Conservation (phyloP, 1,140 invertebrate species). For the Procambarus virginalis region DNA sequence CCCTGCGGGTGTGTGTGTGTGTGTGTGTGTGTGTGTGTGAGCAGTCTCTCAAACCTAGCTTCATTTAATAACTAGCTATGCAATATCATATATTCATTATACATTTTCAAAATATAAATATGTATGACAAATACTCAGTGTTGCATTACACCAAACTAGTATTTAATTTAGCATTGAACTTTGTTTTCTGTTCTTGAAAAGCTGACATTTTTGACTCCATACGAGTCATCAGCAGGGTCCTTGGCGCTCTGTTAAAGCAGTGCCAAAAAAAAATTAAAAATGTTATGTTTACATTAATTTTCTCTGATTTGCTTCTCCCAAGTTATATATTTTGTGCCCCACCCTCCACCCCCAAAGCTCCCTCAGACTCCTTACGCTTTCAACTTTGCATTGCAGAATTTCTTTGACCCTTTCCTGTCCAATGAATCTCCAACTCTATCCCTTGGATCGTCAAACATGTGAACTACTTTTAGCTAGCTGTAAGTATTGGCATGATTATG, state of each 20-base stretch:
- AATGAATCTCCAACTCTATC: conserved; percentile 97
- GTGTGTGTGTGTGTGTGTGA: too few relatives aligned
- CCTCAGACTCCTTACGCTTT: neutral
- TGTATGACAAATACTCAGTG: neutral
- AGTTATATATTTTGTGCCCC: neutral
- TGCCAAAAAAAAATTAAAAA: neutral
- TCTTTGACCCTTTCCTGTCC: conserved; percentile 94
- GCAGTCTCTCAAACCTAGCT: too few relatives aligned
- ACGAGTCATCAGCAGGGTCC: too few relatives aligned
- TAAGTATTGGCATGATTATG: conserved; percentile 79
- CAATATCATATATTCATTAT: neutral
- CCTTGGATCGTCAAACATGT: conserved; percentile 93
- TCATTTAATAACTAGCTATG: too few relatives aligned
- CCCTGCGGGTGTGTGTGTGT: neutral
- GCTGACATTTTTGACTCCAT: too few relatives aligned
- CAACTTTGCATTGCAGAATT: conserved; percentile 80
- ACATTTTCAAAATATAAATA: neutral
- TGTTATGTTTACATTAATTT: neutral
- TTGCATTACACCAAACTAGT: neutral
- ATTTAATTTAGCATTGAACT: neutral
- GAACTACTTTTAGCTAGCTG: conserved; percentile 95
- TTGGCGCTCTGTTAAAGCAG: too few relatives aligned
- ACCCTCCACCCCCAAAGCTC: neutral
- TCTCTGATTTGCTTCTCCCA: neutral
- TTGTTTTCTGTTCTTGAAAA: too few relatives aligned